Evolutionary conservation across 2,888 invertebrate genomes (phyloP).

Genomic region (Diloba caeruleocephala): DNA sequence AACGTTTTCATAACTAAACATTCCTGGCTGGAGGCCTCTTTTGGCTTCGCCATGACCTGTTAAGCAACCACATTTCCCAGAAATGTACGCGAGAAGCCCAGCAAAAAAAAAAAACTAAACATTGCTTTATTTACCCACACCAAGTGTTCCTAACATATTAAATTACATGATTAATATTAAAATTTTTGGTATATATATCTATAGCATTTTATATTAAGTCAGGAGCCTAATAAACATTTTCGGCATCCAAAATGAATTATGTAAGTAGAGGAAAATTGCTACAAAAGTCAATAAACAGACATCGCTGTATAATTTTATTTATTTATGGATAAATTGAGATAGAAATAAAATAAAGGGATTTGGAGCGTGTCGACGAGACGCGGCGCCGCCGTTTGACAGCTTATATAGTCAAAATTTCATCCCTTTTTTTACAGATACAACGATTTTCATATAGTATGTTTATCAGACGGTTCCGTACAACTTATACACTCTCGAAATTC

Average conservation of each 20-base stretch:
- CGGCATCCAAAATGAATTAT: conserved; percentile 22
- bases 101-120: too few species aligned
- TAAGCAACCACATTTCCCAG: too few species aligned
- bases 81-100: too few species aligned
- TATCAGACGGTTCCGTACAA: background rate
- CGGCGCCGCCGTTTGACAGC: conserved; percentile 36
- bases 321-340: conserved; percentile 29
- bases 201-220: too few species aligned
- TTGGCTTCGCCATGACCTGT: too few species aligned
- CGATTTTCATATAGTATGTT: background rate
- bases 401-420: conserved; percentile 14
- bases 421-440: conserved; percentile 1
- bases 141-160: too few species aligned
- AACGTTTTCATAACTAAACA: too few species aligned
- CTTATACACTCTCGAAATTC: too few species aligned
- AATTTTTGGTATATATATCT: too few species aligned
- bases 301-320: conserved; percentile 28
- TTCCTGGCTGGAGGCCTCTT: too few species aligned
- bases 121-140: too few species aligned
- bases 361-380: conserved; percentile 14
- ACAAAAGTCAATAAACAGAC: conserved; percentile 34
- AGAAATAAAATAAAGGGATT: conserved; percentile 42
- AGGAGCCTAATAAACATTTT: conserved; percentile 21
- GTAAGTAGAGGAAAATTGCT: conserved; percentile 24
- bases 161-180: too few species aligned